Evolutionary conservation across 2,888 invertebrate species (phyloP), one percentile per base, ranked within the genome.

Genomic region (Dyspetes luteomarginatus): DNA sequence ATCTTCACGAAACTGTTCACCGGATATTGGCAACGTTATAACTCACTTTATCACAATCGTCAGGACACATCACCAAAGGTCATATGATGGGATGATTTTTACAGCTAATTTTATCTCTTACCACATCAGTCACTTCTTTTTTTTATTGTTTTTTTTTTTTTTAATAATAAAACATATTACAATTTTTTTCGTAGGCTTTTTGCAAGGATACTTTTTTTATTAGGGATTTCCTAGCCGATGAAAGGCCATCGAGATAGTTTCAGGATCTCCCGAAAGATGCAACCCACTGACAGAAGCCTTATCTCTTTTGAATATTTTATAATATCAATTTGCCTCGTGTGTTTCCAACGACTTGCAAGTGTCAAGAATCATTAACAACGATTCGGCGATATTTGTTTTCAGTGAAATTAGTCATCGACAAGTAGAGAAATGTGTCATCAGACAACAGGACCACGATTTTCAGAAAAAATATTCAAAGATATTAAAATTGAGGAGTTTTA

Each of bases 321-420:
- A 24, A 15, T 3, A n/a, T 12, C 7, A 12, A 43, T 56, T 56
- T 43, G 22, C 12, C 36, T 17, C 55, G 9, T 24, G 48, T 28
- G 43, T 58, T 58, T 50, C 36, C 24, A 3, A 48, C 56, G 65
- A 50, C 56, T 65, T 12, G 26, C 52, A 55, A 41, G 17, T 68
- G 15, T 26, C 30, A 56, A 30, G 9, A 0, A 67, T 36, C 45
- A 17, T 69, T 28, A 43, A 56, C 15, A 24, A 41, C 15, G 30
- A 45, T 74, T 65, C 48, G n/a, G 45, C 28, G 5, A 56, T 69
- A 45, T 56, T 43, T 26, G 24, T 43, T 26, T 45, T 41, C 9
- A 56, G 4, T 15, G 17, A 19, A 65, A 65, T 56, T 65, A 65
- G 45, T 65, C 65, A 74, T 74, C 48, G 56, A n/a, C n/a, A 22